Evolutionary conservation across 2,797 vertebrate genomes (phyloP), one percentile per base, ranked within the genome.

Genomic region (Percopsis omiscomaycus): DNA sequence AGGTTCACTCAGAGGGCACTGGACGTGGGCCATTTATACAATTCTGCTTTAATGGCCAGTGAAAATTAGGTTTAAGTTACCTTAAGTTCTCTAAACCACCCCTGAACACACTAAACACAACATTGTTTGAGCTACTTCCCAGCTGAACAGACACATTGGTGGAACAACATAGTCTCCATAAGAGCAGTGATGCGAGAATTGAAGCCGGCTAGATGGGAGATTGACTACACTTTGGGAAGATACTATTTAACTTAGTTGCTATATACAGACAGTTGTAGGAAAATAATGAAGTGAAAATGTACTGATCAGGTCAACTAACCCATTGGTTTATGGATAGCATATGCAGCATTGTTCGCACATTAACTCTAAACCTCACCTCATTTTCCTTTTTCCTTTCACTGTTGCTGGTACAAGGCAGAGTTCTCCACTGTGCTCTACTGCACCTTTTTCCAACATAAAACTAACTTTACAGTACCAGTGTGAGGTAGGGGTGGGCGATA

Each of bases 1-100:
- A 78, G 75, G 90, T 90, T 92, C 88, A 91, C 65, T 51, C 68
- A 50, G 77, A 80, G 89, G 89, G 77, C 88, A 87, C 60, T 16
- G 78, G 79, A 86, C 85, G 81, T 71, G 81, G 77, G 70, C 83
- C 73, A 80, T 80, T 88, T 87, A 77, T 88, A 71, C 73, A 69
- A 68, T 71, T 84, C 37, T 68, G 65, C 77, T 80, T 86, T 80
- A 86, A 88, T 78, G 74, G 73, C 73, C 16, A 32, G 71, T 66
- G 77, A 62, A 67, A 66, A 64, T 51, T 63, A 64, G 59, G 62
- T 32, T 61, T 73, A 63, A 68, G 64, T 66, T 13, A 51, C 64
- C 67, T 79, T 73, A 61, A 60, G 59, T 37, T 52, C 60, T 64
- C 52, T 49, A 71, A 48, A 66, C 37, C 62, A 63, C n/a, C 64